These are phyloP conservation scores for Beroe forskalii DNA, from an alignment of 37 sponge, comb jelly and placozoan species.

Conservation along the genomic window DNA sequence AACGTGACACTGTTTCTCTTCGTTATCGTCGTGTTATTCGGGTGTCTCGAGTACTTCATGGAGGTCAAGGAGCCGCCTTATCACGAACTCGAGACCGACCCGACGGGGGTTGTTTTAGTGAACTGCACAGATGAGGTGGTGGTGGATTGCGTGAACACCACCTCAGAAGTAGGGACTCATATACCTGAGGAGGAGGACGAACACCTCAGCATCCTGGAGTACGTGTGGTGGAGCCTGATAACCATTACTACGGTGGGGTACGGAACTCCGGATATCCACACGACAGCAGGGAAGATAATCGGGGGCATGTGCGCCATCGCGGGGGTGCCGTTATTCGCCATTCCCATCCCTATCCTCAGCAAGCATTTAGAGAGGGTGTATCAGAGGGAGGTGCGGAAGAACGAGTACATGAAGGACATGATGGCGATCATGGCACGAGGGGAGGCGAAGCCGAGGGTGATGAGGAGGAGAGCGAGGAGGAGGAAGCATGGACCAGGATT, in stretches of 20 bases:
- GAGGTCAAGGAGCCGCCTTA: conserved; percentile 29
- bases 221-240: conserved; percentile 63
- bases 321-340: conserved; percentile 58
- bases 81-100: background rate
- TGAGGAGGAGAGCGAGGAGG: background rate
- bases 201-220: conserved; percentile 49
- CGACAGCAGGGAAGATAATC: conserved; percentile 42
- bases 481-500: background rate
- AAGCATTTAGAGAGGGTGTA: conserved; percentile 41
- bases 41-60: conserved; percentile 25
- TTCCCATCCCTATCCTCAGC: conserved; percentile 45
- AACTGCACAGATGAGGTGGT: background rate
- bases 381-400: conserved; percentile 56
- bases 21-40: conserved; percentile 38
- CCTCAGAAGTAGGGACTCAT: background rate
- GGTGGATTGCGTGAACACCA: background rate
- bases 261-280: conserved; percentile 2
- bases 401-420: conserved; percentile 42
- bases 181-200: background rate
- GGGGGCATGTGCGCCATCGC: conserved; percentile 55
- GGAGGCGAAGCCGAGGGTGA: background rate
- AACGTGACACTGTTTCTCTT: conserved; percentile 32
- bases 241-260: conserved; percentile 52
- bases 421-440: conserved; percentile 8
- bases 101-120: background rate